These are phyloP conservation scores for Prunella fulvescens DNA, from an alignment of 2,113 vertebrate genomes.

Conservation along the genomic window DNA sequence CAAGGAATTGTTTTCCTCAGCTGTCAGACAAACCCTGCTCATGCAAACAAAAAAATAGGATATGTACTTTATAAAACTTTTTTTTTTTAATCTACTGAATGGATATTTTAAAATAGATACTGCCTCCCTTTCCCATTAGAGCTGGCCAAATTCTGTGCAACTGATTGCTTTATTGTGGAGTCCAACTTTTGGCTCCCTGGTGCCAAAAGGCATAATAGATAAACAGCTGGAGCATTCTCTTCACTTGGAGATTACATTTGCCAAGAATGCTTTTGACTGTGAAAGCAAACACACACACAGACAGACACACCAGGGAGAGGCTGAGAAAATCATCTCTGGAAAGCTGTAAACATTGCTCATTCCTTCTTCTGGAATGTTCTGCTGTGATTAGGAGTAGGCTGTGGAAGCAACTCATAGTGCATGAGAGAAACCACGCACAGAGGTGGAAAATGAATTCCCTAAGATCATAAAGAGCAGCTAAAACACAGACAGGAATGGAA, in stretches of 20 bases:
- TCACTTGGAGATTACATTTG: slow-evolving; percentile 9
- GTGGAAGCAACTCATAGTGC: background rate
- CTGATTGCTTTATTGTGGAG: slow-evolving; percentile 26
- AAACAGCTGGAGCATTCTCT: slow-evolving; percentile 31
- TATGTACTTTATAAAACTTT: background rate
- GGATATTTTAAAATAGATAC: background rate
- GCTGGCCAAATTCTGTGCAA: background rate
- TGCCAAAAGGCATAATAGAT: slow-evolving; percentile 26
- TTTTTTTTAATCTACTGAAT: background rate
- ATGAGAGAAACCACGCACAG: background rate
- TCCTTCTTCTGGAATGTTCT: background rate
- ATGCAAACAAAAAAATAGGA: background rate
- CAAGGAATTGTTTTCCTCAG: background rate
- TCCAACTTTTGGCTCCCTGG: slow-evolving; percentile 38
- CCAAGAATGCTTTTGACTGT: slow-evolving; percentile 50
- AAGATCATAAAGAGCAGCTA: background rate
- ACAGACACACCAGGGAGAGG: background rate
- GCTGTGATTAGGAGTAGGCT: background rate
- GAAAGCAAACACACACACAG: slow-evolving; percentile 1
- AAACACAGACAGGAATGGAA: background rate
- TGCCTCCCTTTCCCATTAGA: background rate
- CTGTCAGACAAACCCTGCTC: background rate
- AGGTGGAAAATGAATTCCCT: background rate
- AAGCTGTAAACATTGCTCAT: background rate
- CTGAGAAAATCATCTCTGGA: slow-evolving; percentile 16